phyloP scores from a whole-genome alignment of 2,888 invertebrate species.

The Nineta flava region DNA sequence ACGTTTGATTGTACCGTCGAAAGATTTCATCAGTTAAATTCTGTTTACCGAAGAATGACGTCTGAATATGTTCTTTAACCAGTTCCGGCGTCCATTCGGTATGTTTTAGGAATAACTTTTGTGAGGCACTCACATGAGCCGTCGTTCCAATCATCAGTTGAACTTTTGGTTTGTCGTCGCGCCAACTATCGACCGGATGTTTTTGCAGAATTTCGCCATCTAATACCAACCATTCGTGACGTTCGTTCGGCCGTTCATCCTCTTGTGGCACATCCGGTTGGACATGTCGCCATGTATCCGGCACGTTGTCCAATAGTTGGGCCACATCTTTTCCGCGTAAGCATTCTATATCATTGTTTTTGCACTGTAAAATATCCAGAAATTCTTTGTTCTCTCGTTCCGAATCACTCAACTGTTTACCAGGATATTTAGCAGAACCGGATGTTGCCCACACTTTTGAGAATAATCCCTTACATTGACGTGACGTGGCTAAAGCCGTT shows the following conservation, averaged over 20 bases:
- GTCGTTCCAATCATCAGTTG: slow-evolving; percentile 56
- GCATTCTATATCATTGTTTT: slow-evolving; percentile 34
- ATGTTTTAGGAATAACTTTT: slow-evolving; percentile 40
- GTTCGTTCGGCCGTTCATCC: slow-evolving; percentile 35
- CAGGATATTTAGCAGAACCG: slow-evolving; percentile 56
- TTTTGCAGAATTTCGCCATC: slow-evolving; percentile 54
- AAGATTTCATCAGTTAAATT: slow-evolving; percentile 46
- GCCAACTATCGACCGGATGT: slow-evolving; percentile 49
- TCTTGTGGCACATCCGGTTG: slow-evolving; percentile 34
- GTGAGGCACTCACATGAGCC: slow-evolving; percentile 53
- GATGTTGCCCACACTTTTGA: slow-evolving; percentile 67
- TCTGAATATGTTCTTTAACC: slow-evolving; percentile 44
- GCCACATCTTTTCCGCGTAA: slow-evolving; percentile 34
- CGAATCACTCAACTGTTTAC: slow-evolving; percentile 39
- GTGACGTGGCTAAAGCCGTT: slow-evolving; percentile 48
- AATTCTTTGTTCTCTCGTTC: slow-evolving; percentile 45
- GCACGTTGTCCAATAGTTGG: slow-evolving; percentile 49
- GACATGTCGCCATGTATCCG: slow-evolving; percentile 53
- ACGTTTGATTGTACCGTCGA: slow-evolving; percentile 48
- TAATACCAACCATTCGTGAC: slow-evolving; percentile 57
- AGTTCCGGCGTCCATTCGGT: slow-evolving; percentile 48
- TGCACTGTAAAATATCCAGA: slow-evolving; percentile 31
- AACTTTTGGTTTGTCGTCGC: slow-evolving; percentile 27
- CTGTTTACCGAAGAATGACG: slow-evolving; percentile 44
- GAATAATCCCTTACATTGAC: slow-evolving; percentile 47